Base-by-base conservation (phyloP, 2,888 invertebrate species). In the Campoplex nolae region DNA sequence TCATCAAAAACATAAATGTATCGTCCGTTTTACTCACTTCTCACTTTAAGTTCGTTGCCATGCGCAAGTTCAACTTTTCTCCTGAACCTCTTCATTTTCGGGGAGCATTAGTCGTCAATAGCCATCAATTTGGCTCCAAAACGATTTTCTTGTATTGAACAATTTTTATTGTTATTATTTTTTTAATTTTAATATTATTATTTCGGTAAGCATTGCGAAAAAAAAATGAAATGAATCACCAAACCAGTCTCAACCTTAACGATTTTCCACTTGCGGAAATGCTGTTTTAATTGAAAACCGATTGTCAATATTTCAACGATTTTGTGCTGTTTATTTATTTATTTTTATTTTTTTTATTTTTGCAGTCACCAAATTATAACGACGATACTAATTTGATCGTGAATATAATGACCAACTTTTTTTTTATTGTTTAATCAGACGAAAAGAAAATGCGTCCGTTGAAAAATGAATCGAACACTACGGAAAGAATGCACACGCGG, bases 401-500 rank as follows among this genome's bases (percentile, higher is more conserved):
- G 13, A 13, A 2, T 32, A 3, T 3, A 6, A 16, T 16, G 32
- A 62, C 13, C 13, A 3, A 7, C 9, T 62, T 62, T 62, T 62
- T 62, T 62, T 62, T 16, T 16, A 62, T 32, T 11, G 13, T 11
- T 8, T 0, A 32, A 58, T 58, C 16, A 16, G 62, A 32, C 13
- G 62, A 16, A 16, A 8, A 23, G 9, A 28, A 23, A 56, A 16
- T 32, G 1, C 13, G 32, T 32, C 16, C 32, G 28, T 62, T 62
- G 1, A 11, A 32, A 62, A 32, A 32, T 32, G 13, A 32, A 16
- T 32, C 18, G 18, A 3, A 8, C 38, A 45, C 70, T 70, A 67
- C 77, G 54, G 62, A 28, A 38, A 70, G 11, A 62, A 68, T 75
- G 68, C 70, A 84, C 68, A 56, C 56, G 54, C 74, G 74, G n/a